phyloP scores from a whole-genome alignment of 1,140 invertebrate genomes.

The Aplysia californica region DNA sequence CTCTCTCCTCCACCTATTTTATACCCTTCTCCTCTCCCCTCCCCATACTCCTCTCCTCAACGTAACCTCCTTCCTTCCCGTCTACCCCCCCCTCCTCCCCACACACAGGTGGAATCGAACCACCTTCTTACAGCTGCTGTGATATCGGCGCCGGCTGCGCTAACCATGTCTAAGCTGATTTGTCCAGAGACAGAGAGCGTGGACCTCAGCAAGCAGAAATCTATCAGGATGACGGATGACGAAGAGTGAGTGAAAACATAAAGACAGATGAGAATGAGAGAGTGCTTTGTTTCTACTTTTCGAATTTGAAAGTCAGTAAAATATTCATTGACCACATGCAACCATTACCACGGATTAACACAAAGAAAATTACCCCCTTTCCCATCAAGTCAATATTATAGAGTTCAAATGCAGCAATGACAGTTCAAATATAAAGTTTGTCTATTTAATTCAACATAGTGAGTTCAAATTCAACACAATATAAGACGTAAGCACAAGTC shows the following conservation, averaged over 20 bases:
- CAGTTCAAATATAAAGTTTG: too few species aligned
- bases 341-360: too few species aligned
- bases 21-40: neutral
- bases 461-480: too few species aligned
- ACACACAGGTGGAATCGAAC: neutral
- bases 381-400: too few species aligned
- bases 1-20: neutral
- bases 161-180: neutral
- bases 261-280: neutral
- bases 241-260: neutral
- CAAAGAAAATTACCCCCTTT: too few species aligned
- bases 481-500: too few species aligned
- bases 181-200: neutral
- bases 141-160: neutral
- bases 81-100: too few species aligned
- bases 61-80: neutral
- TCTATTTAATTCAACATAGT: too few species aligned
- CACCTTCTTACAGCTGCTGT: constrained; percentile 1
- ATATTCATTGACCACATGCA: neutral
- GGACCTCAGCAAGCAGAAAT: neutral
- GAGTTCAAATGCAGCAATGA: too few species aligned
- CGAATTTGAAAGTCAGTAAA: neutral
- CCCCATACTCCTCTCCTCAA: neutral
- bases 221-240: neutral
- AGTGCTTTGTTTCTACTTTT: neutral